phyloP scores from a whole-genome alignment of 2,888 invertebrate genomes.

The Bimastos eiseni region DNA sequence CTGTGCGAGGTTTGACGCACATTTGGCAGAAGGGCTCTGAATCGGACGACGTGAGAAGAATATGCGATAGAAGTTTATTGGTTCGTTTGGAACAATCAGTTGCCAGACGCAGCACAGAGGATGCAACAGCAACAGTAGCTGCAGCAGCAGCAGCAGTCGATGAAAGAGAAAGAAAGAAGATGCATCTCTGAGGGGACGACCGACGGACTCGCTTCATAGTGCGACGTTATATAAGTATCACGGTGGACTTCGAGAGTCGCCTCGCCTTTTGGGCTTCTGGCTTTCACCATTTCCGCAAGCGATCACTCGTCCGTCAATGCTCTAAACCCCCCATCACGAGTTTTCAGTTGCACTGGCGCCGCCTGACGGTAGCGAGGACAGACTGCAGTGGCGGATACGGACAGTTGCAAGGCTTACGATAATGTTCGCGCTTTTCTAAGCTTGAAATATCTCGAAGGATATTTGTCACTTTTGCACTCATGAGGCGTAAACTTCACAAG shows the following conservation, averaged over 20 bases:
- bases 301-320: background rate
- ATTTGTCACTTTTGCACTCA: background rate
- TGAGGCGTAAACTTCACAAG: background rate
- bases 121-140: background rate
- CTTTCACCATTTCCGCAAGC: constrained; percentile 5
- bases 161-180: background rate
- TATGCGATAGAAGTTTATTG: background rate
- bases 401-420: background rate
- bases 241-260: background rate
- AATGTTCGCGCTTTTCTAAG: background rate
- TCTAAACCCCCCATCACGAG: background rate
- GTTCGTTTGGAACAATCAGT: background rate
- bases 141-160: too few species aligned
- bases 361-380: background rate
- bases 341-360: background rate
- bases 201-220: background rate
- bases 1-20: too few species aligned
- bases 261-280: background rate
- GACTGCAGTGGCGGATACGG: background rate
- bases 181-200: background rate
- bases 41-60: background rate
- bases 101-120: background rate
- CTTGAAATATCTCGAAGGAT: background rate
- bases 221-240: background rate
- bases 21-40: too few species aligned